Evolutionary conservation across 2,797 vertebrate species (phyloP).

Genomic region (Cygnus olor): DNA sequence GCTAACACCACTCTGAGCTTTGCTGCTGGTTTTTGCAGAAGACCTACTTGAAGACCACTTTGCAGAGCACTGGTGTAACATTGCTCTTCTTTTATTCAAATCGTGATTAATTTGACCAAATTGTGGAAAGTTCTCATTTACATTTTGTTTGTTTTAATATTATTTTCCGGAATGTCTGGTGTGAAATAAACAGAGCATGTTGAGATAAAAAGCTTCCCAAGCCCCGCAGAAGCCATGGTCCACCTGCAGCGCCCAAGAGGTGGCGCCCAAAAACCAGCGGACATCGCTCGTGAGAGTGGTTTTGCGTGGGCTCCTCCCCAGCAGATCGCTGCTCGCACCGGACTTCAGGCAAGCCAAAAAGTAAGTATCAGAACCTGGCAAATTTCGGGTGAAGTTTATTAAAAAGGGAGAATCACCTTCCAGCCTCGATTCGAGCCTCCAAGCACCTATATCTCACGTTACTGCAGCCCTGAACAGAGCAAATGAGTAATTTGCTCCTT

Average conservation of each 20-base stretch:
- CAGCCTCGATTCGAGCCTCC: neutral
- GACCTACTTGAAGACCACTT: fast-evolving
- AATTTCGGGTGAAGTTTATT: neutral
- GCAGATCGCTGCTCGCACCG: fast-evolving
- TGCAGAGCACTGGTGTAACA: neutral
- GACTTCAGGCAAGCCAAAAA: neutral
- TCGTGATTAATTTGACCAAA: neutral
- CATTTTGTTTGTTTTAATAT: neutral
- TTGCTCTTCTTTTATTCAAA: neutral
- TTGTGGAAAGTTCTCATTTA: neutral
- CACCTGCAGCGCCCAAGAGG: neutral
- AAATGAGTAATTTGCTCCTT: neutral
- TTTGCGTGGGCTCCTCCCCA: neutral
- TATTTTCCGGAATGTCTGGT: neutral
- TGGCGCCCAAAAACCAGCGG: conserved; percentile 4
- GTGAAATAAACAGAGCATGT: fast-evolving
- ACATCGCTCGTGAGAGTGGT: neutral
- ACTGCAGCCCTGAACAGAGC: neutral
- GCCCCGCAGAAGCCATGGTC: neutral
- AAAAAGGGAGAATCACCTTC: neutral
- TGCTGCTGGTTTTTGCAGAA: no score
- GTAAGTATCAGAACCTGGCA: neutral
- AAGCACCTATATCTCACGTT: neutral
- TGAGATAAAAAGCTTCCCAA: neutral
- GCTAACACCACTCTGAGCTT: neutral